Evolutionary conservation across 2,797 vertebrate species (phyloP).

Genomic region (Helostoma temminkii): DNA sequence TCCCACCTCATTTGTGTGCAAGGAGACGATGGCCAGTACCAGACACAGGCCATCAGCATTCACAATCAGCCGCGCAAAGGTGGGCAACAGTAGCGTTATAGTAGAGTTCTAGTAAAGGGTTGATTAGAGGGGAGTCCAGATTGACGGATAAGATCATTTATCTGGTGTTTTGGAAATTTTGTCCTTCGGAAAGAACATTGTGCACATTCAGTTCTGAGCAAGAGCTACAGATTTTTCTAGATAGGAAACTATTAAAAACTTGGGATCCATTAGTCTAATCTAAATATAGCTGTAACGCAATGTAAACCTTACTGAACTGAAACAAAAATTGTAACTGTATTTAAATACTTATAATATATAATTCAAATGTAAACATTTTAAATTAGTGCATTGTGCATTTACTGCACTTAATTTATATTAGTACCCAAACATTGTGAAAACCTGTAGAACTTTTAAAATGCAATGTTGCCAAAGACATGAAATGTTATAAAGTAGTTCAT

Average conservation of each 20-base stretch:
- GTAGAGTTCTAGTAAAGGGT: background rate
- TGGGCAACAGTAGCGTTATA: constrained; percentile 59
- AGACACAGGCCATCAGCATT: constrained; percentile 99
- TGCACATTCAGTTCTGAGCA: background rate
- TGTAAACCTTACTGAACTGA: no score
- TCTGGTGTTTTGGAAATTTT: background rate
- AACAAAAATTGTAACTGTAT: no score
- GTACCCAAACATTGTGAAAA: no score
- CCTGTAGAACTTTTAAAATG: background rate
- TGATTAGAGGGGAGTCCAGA: background rate
- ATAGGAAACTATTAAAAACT: no score
- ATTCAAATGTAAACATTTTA: no score
- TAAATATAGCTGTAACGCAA: no score
- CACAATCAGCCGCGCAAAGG: constrained; percentile 97
- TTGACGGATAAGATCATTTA: background rate
- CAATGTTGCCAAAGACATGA: background rate
- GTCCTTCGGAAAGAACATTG: background rate
- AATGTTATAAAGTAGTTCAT: no score
- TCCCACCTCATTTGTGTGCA: constrained; percentile 98
- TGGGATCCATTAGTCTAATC: no score
- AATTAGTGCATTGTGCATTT: no score
- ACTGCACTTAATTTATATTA: background rate
- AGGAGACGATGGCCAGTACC: constrained; percentile 96
- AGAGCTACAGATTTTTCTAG: background rate
- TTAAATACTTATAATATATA: no score